These are phyloP conservation scores for Bombus haemorrhoidalis DNA, from an alignment of 1,140 invertebrate species.

Conservation along the genomic window DNA sequence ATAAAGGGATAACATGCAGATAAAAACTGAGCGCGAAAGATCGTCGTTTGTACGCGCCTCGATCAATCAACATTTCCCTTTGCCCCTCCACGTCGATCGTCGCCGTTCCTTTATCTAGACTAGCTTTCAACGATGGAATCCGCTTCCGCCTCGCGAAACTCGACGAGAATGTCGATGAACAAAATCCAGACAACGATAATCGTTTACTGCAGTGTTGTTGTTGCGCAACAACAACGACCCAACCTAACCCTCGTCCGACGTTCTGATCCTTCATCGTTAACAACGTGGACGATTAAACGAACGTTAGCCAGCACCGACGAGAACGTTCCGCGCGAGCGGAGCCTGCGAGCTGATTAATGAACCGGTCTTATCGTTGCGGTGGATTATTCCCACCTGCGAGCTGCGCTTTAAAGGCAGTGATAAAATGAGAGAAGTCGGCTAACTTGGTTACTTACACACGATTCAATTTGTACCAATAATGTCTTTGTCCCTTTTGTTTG, in stretches of 20 bases:
- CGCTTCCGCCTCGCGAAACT: slow-evolving; percentile 30
- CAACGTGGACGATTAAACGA: slow-evolving; percentile 33
- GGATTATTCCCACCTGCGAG: background rate
- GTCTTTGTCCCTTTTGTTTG: background rate
- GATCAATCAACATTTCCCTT: slow-evolving; percentile 37
- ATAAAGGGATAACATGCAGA: slow-evolving; percentile 29
- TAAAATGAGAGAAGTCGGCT: too few species aligned
- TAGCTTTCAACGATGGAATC: slow-evolving; percentile 25
- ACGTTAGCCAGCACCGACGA: slow-evolving; percentile 1
- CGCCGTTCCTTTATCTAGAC: background rate
- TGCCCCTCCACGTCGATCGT: too few species aligned
- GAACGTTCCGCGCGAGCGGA: background rate
- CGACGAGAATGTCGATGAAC: slow-evolving; percentile 57
- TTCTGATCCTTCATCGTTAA: slow-evolving; percentile 18
- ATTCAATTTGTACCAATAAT: background rate
- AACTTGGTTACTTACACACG: background rate
- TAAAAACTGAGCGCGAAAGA: slow-evolving; percentile 52
- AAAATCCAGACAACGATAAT: slow-evolving; percentile 32
- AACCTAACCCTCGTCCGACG: background rate
- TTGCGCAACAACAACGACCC: background rate
- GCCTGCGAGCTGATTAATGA: slow-evolving; percentile 29
- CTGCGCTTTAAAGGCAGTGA: background rate
- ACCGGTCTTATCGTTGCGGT: background rate
- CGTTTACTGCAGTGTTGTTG: slow-evolving; percentile 40
- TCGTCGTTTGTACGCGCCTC: slow-evolving; percentile 24